Percentiles rank a stretch among this genome's conserved stretches.
Evolutionary conservation across 1,140 invertebrate genomes (phyloP).

Genomic region (Meteorus sp.): DNA sequence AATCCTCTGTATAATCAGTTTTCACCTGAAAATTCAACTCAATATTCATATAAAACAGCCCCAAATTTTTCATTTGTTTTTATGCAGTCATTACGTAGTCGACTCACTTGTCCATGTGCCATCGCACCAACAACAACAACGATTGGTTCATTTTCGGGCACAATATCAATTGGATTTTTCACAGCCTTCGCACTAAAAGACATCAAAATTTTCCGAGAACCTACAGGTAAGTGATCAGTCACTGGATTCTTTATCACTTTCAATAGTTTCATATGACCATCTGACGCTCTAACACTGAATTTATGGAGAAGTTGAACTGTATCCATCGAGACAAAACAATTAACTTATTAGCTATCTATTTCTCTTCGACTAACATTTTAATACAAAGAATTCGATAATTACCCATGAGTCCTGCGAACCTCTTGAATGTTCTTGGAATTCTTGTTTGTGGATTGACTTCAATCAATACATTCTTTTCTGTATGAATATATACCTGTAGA

Average conservation of each 20-base stretch:
- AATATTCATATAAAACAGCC: constrained; percentile 19
- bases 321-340: too few relatives aligned
- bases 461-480: constrained; percentile 95
- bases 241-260: constrained; percentile 99
- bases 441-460: constrained; percentile 98
- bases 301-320: constrained; percentile 97
- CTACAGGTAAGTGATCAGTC: constrained; percentile 92
- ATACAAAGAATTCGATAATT: constrained; percentile 31
- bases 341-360: background rate
- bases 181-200: constrained; percentile 85
- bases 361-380: background rate
- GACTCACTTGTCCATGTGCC: constrained; percentile 86
- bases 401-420: constrained; percentile 98
- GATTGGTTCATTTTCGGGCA: constrained; percentile 80
- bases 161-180: constrained; percentile 77
- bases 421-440: constrained; percentile 96
- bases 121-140: constrained; percentile 95
- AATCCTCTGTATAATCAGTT: constrained; percentile 89
- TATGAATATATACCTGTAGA: constrained; percentile 92
- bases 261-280: constrained; percentile 86
- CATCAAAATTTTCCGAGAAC: constrained; percentile 87
- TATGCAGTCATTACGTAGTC: constrained; percentile 11
- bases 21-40: constrained; percentile 64
- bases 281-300: constrained; percentile 86
- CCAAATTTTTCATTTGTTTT: background rate